A percentile compares a stretch with the other conserved stretches of the same genome.
Conservation (phyloP, 1,140 invertebrate species). For the Polypedilum pembai region DNA sequence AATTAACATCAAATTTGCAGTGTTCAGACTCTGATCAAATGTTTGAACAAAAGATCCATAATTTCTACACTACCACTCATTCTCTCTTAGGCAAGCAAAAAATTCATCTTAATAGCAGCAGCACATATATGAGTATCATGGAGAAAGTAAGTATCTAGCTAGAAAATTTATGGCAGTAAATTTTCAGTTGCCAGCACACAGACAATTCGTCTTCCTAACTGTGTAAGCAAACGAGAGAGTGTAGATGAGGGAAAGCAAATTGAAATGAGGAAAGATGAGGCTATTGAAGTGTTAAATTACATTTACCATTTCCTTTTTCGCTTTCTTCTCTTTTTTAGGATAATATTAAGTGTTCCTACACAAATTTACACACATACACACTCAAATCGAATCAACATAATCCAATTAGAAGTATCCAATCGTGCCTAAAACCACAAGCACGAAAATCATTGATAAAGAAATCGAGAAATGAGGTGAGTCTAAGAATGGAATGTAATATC, state of each 20-base stretch:
- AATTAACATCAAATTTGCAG: no score
- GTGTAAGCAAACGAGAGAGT: not conserved
- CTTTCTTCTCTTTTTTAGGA: not conserved
- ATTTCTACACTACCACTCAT: not conserved
- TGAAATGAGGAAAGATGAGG: constrained; percentile 22
- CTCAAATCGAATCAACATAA: constrained; percentile 19
- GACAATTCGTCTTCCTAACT: constrained; percentile 5
- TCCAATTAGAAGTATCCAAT: constrained; percentile 26
- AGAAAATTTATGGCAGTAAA: constrained; percentile 12
- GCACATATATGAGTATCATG: not conserved
- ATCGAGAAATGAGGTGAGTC: not conserved
- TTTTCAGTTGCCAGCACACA: constrained; percentile 9
- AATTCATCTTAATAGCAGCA: not conserved
- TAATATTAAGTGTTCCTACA: not conserved
- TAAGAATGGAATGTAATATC: not conserved
- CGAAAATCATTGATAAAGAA: constrained; percentile 19
- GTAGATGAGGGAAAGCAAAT: not conserved
- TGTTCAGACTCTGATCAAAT: not conserved
- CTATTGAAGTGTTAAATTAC: constrained; percentile 26
- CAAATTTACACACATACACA: not conserved
- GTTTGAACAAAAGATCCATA: constrained; percentile 26
- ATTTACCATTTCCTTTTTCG: not conserved
- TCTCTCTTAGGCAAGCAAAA: not conserved
- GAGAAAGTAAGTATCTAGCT: not conserved
- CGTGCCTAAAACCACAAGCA: constrained; percentile 23